These are phyloP conservation scores for Steinernema khuongi DNA, from an alignment of 1,140 invertebrate genomes.

Conservation along the genomic window DNA sequence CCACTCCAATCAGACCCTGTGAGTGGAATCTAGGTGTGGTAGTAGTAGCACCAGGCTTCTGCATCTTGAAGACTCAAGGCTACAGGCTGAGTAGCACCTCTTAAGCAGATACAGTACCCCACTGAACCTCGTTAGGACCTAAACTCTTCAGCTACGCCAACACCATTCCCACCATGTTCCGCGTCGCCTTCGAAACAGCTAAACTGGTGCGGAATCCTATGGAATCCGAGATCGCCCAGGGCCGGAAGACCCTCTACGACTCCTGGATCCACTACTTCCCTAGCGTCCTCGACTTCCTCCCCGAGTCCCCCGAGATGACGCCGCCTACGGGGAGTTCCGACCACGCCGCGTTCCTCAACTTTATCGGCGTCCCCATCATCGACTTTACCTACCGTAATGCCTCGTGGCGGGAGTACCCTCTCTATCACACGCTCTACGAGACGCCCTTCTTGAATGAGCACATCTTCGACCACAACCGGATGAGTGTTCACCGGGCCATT, in stretches of 20 bases:
- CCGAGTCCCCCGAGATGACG: conserved; percentile 22
- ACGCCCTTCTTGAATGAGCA: conserved; percentile 56
- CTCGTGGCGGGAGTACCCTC: conserved; percentile 48
- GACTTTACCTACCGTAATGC: conserved; percentile 45
- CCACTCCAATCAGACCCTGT: conserved; percentile 47
- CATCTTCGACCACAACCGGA: conserved; percentile 47
- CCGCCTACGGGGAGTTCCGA: conserved; percentile 58
- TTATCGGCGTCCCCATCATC: conserved; percentile 53
- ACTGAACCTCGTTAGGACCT: background rate
- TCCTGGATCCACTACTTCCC: conserved; percentile 41
- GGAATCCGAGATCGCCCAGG: conserved; percentile 37
- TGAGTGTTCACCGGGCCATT: conserved; percentile 48
- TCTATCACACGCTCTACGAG: conserved; percentile 61
- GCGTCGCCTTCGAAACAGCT: conserved; percentile 43
- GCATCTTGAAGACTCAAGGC: background rate
- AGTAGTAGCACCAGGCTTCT: conserved; percentile 1
- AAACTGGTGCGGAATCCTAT: conserved; percentile 50
- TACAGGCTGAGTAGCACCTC: conserved; percentile 8
- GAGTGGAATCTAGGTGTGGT: background rate
- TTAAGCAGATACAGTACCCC: conserved; percentile 7
- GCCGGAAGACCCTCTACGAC: conserved; percentile 53
- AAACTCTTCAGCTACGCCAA: conserved; percentile 38
- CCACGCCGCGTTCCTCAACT: conserved; percentile 55
- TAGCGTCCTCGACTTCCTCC: conserved; percentile 1
- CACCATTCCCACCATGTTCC: conserved; percentile 50